Evolutionary conservation across 92 coral and sea anemone genomes (phyloP).

Genomic region (Plumapathes pennacea): DNA sequence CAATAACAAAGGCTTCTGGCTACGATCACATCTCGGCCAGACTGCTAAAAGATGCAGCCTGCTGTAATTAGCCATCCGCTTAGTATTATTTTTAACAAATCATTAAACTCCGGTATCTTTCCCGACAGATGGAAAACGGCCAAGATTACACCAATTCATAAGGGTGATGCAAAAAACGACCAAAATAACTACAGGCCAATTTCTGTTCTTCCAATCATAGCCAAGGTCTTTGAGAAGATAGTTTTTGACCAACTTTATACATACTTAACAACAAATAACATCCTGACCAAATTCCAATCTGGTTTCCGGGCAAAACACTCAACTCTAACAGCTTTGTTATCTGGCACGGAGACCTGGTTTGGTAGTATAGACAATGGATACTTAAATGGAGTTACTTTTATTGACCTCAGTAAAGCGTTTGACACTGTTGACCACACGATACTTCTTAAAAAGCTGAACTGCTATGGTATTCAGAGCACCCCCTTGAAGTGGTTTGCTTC

Average conservation of each 20-base stretch:
- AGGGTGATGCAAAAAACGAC: constrained; percentile 24
- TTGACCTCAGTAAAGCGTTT: constrained; percentile 53
- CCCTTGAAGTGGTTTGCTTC: constrained; percentile 35
- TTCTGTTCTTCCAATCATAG: constrained; percentile 31
- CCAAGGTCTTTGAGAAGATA: constrained; percentile 28
- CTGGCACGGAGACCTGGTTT: constrained; percentile 40
- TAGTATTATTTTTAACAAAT: constrained; percentile 18
- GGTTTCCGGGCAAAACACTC: constrained; percentile 54
- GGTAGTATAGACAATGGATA: constrained; percentile 43
- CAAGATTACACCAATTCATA: constrained; percentile 27
- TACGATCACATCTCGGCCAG: constrained; percentile 8
- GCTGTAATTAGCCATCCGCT: constrained; percentile 22
- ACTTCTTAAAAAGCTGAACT: constrained; percentile 27
- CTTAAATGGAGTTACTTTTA: constrained; percentile 42
- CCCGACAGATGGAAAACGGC: constrained; percentile 42
- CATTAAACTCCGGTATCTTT: constrained; percentile 25
- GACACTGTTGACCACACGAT: constrained; percentile 41
- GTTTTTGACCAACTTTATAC: constrained; percentile 41
- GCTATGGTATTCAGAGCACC: constrained; percentile 15
- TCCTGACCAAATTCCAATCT: constrained; percentile 41
- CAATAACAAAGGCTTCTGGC: constrained; percentile 4
- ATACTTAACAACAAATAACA: constrained; percentile 19
- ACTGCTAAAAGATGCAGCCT: constrained; percentile 7
- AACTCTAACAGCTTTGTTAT: constrained; percentile 51
- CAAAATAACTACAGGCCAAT: constrained; percentile 40